A percentile compares a stretch with the other conserved stretches of the same genome.
These are phyloP conservation scores for Drosophila cognata DNA, from an alignment of 2,888 invertebrate species.

Conservation along the genomic window DNA sequence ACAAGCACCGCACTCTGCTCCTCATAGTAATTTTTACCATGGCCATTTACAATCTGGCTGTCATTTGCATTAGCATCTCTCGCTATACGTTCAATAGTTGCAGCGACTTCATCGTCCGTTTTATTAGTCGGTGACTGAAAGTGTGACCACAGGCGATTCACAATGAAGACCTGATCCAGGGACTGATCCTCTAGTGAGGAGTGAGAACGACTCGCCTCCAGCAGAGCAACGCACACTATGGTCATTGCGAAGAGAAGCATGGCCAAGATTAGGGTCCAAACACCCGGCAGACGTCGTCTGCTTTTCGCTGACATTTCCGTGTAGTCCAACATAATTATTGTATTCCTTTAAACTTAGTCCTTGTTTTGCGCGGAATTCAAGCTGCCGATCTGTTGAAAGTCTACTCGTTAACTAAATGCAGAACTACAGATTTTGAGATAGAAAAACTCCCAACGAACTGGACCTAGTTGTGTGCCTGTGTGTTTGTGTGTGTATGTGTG, in stretches of 20 bases:
- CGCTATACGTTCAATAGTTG: slow-evolving; percentile 66
- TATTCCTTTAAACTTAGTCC: slow-evolving; percentile 26
- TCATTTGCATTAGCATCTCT: slow-evolving; percentile 44
- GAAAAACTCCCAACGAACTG: slow-evolving; percentile 50
- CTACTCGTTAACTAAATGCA: slow-evolving; percentile 53
- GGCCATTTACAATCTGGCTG: slow-evolving; percentile 13
- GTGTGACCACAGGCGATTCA: slow-evolving; percentile 61
- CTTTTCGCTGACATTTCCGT: slow-evolving; percentile 60
- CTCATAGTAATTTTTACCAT: slow-evolving; percentile 63
- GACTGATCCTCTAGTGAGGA: neutral
- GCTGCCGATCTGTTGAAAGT: slow-evolving; percentile 54
- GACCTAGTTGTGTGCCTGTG: neutral
- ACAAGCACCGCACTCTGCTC: slow-evolving; percentile 70
- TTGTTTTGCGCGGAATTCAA: slow-evolving; percentile 19
- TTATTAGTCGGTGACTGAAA: slow-evolving; percentile 35
- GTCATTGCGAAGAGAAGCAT: slow-evolving; percentile 57
- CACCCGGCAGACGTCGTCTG: slow-evolving; percentile 32
- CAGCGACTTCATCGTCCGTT: slow-evolving; percentile 33
- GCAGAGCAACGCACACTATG: slow-evolving; percentile 47
- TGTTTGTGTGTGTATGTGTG: slow-evolving; percentile 30
- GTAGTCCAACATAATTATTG: slow-evolving; percentile 55
- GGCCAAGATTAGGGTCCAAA: slow-evolving; percentile 57
- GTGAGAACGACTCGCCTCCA: slow-evolving; percentile 44
- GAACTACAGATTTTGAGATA: slow-evolving; percentile 37
- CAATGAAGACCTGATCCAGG: slow-evolving; percentile 42